phyloP scores from a whole-genome alignment of 2,888 invertebrate species.

The Dichetophora obliterata region DNA sequence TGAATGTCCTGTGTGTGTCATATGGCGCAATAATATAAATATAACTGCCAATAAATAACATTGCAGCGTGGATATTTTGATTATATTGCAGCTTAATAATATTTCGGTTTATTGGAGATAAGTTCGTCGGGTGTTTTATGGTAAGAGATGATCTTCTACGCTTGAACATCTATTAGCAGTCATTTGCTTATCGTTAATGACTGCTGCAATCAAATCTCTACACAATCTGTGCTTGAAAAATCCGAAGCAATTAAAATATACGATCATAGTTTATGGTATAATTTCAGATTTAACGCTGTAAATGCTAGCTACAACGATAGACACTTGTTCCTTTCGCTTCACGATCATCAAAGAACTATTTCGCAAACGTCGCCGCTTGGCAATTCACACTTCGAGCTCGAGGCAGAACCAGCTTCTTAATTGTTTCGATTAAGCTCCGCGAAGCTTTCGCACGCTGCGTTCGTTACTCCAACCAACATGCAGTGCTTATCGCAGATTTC shows the following conservation, averaged over 20 bases:
- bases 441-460: too few relatives aligned
- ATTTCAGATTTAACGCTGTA: conserved; percentile 12
- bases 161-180: neutral
- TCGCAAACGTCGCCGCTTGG: neutral
- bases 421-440: too few relatives aligned
- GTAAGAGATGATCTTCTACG: neutral
- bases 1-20: neutral
- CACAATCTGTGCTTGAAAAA: neutral
- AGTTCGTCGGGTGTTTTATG: neutral
- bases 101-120: neutral
- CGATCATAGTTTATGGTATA: conserved; percentile 14
- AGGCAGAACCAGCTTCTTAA: too few relatives aligned
- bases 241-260: conserved; percentile 18
- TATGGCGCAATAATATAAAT: conserved; percentile 2
- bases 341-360: neutral
- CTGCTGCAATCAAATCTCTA: neutral
- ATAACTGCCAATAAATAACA: conserved; percentile 16
- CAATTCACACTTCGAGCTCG: neutral
- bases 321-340: neutral
- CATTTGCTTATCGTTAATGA: conserved; percentile 17
- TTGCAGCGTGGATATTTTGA: conserved; percentile 8
- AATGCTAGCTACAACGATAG: neutral
- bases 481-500: too few relatives aligned
- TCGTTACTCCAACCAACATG: too few relatives aligned
- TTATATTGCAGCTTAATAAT: conserved; percentile 7